These are phyloP conservation scores for Phyllotreta striolata DNA, from an alignment of 2,888 invertebrate genomes.

Conservation along the genomic window DNA sequence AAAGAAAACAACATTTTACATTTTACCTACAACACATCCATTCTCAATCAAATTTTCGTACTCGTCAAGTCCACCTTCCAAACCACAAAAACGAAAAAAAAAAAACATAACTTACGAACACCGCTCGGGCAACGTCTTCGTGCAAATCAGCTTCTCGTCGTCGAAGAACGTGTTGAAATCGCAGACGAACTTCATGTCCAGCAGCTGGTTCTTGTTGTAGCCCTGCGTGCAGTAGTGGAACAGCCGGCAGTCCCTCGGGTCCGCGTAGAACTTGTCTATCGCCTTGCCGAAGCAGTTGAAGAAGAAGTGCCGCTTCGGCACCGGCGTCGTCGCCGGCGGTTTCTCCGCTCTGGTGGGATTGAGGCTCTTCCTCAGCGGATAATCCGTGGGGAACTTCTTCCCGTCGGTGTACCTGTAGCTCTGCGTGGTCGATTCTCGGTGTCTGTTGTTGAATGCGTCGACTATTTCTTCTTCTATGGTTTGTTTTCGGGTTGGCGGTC, in stretches of 20 bases:
- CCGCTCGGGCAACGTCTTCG: conserved; percentile 57
- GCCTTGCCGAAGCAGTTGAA: conserved; percentile 67
- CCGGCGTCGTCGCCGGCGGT: conserved; percentile 54
- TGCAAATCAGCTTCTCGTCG: conserved; percentile 64
- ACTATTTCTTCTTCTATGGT: conserved; percentile 38
- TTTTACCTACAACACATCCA: conserved; percentile 7
- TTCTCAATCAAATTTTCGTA: background rate
- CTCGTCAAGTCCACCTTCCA: background rate
- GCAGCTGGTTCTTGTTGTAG: conserved; percentile 64
- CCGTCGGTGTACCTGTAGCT: conserved; percentile 1
- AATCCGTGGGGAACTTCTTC: conserved; percentile 49
- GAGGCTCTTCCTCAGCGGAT: conserved; percentile 56
- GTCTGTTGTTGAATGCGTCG: conserved; percentile 24
- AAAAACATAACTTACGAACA: conserved; percentile 53
- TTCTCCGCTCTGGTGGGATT: conserved; percentile 56
- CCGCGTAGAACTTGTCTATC: conserved; percentile 67
- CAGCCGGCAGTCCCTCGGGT: conserved; percentile 66
- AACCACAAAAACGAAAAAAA: background rate
- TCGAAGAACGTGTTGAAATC: conserved; percentile 67
- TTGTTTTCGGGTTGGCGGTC: conserved; percentile 29
- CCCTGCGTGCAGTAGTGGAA: conserved; percentile 71
- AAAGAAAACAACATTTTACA: background rate
- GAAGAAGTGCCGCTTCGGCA: conserved; percentile 52
- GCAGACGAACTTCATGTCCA: conserved; percentile 69
- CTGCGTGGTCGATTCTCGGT: conserved; percentile 18